Conservation (phyloP, 2,797 vertebrate species). For the Myripristis murdjan region DNA sequence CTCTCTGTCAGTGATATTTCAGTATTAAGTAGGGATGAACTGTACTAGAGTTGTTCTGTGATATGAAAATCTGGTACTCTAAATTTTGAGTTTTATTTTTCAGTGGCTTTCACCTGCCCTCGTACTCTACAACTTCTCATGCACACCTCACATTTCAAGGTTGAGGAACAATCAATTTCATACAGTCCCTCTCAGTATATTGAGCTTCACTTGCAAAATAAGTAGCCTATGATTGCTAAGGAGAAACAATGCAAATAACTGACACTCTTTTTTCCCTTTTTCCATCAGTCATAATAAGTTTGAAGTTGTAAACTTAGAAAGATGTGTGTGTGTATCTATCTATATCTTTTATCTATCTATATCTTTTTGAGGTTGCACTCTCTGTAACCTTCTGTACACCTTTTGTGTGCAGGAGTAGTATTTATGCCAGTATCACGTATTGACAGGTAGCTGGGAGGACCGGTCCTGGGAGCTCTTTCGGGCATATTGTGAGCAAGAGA, state of each 20-base stretch:
- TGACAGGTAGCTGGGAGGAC: constrained; percentile 73
- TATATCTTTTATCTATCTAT: background rate
- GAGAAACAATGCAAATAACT: background rate
- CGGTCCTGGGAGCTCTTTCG: constrained; percentile 55
- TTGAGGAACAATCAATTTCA: constrained; percentile 25
- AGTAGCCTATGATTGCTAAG: constrained; percentile 14
- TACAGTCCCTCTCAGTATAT: constrained; percentile 11
- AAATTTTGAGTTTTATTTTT: background rate
- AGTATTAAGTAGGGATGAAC: background rate
- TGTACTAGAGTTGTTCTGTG: constrained; percentile 4
- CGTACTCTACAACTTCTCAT: constrained; percentile 1
- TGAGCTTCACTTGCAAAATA: constrained; percentile 17
- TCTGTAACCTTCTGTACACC: constrained; percentile 51
- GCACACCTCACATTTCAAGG: constrained; percentile 17
- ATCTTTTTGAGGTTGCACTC: constrained; percentile 39
- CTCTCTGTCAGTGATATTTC: background rate
- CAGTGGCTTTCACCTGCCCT: constrained; percentile 12
- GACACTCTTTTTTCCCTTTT: background rate
- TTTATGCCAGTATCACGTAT: constrained; percentile 75
- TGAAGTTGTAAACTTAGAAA: background rate
- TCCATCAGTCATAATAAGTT: background rate
- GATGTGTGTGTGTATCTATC: too few relatives aligned
- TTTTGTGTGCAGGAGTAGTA: constrained; percentile 49
- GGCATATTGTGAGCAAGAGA: constrained; percentile 72
- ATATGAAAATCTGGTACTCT: background rate